A percentile compares a stretch with the other conserved stretches of the same genome.
phyloP scores from a whole-genome alignment of 1,140 invertebrate species.

The Frieseomelitta varia region DNA sequence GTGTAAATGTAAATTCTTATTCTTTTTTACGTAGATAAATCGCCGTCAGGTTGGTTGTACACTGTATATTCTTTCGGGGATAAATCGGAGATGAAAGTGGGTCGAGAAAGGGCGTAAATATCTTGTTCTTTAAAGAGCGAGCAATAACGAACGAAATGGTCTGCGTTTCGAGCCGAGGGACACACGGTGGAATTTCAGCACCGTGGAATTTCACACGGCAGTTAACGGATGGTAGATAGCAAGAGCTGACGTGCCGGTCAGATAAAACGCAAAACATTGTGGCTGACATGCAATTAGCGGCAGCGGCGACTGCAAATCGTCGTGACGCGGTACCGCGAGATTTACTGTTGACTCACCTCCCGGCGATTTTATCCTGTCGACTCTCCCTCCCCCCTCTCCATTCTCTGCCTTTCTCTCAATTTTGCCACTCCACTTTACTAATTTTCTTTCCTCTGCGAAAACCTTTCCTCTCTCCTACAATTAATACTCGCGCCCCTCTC shows the following conservation, averaged over 20 bases:
- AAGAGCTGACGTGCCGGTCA: constrained; percentile 42
- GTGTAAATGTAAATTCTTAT: too few species aligned
- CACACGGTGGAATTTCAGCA: constrained; percentile 8
- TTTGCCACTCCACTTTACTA: constrained; percentile 6
- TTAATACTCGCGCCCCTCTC: too few species aligned
- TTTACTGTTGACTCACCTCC: constrained; percentile 40
- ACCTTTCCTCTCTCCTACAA: too few species aligned
- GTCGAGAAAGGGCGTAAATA: neutral
- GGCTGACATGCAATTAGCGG: constrained; percentile 64
- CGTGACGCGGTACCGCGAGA: constrained; percentile 43
- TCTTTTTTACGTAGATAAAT: too few species aligned
- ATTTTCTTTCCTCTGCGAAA: constrained; percentile 22
- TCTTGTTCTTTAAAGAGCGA: constrained; percentile 32
- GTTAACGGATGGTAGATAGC: constrained; percentile 60
- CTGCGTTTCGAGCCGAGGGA: constrained; percentile 34
- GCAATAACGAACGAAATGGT: constrained; percentile 47
- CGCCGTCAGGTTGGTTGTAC: too few species aligned
- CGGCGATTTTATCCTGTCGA: constrained; percentile 13
- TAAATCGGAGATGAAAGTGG: too few species aligned
- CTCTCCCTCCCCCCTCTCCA: neutral
- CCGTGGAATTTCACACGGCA: constrained; percentile 55
- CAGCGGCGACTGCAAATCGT: constrained; percentile 59
- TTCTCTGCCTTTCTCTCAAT: neutral
- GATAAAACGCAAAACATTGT: constrained; percentile 65
- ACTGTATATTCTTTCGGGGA: too few species aligned